These are phyloP conservation scores for Plebejus argus DNA, from an alignment of 2,888 invertebrate genomes.

Conservation along the genomic window DNA sequence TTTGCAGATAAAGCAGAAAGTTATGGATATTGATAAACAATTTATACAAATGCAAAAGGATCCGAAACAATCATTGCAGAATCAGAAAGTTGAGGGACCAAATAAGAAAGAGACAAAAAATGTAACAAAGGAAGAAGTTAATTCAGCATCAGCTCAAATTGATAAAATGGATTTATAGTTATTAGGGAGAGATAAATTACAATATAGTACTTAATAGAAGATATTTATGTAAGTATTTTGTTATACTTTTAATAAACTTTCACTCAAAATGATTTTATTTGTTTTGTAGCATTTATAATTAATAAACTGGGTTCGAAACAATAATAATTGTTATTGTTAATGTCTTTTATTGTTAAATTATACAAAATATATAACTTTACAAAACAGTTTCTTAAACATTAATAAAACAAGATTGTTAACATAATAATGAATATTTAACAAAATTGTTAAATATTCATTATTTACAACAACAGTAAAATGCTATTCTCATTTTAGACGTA, in stretches of 20 bases:
- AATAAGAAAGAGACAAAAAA: conserved; percentile 53
- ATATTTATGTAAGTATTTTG: conserved; percentile 44
- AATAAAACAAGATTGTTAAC: conserved; percentile 54
- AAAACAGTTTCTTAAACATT: conserved; percentile 65
- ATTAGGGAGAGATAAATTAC: conserved; percentile 15
- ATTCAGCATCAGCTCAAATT: conserved; percentile 59
- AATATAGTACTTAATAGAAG: conserved; percentile 31
- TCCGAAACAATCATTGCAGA: conserved; percentile 43
- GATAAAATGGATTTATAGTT: conserved; percentile 68
- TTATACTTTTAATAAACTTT: conserved; percentile 62
- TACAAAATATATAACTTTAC: conserved; percentile 75
- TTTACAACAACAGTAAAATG: conserved; percentile 41
- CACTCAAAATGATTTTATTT: conserved; percentile 30
- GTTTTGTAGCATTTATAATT: too few relatives aligned
- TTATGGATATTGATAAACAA: conserved; percentile 68
- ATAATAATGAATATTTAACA: too few relatives aligned
- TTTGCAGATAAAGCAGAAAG: conserved; percentile 70
- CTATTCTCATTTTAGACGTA: conserved; percentile 61
- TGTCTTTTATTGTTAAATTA: conserved; percentile 79
- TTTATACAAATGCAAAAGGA: conserved; percentile 64
- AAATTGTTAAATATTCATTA: conserved; percentile 51
- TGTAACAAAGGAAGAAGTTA: conserved; percentile 63
- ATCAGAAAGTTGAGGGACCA: conserved; percentile 48
- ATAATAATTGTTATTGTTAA: conserved; percentile 47
- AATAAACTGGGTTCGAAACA: conserved; percentile 25